These are phyloP conservation scores for Leptobrachium leishanense DNA, from an alignment of 2,113 vertebrate species.

Conservation along the genomic window DNA sequence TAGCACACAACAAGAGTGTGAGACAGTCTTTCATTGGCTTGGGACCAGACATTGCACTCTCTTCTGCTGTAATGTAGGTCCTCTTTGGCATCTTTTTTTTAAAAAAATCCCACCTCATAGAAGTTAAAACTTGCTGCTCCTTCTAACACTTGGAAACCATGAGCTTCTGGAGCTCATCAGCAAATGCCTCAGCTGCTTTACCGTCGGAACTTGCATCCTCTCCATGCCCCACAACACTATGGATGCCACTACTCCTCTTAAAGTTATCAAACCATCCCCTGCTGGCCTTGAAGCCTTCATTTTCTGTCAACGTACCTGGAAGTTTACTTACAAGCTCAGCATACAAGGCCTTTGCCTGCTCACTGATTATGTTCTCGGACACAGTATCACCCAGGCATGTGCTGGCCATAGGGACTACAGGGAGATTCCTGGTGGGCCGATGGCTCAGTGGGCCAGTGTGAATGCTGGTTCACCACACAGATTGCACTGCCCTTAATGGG, in stretches of 20 bases:
- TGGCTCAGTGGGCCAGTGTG: too few species aligned
- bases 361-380: background rate
- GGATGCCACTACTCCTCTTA: constrained; percentile 16
- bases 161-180: background rate
- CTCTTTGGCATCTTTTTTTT: background rate
- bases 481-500: too few species aligned
- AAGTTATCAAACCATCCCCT: too few species aligned
- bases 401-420: too few species aligned
- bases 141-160: background rate
- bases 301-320: background rate
- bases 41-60: background rate
- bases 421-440: too few species aligned
- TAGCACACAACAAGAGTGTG: background rate
- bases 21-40: background rate
- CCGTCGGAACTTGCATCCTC: background rate
- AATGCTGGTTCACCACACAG: too few species aligned
- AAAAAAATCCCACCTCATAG: constrained; percentile 19
- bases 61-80: too few species aligned
- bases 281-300: background rate
- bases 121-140: constrained; percentile 4
- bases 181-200: background rate
- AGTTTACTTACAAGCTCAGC: constrained; percentile 16
- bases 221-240: background rate
- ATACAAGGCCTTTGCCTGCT: constrained; percentile 30
- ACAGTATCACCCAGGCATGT: background rate